Evolutionary conservation across 2,113 vertebrate species (phyloP), one percentile per base, ranked within the genome.

Genomic region (Cariama cristata): DNA sequence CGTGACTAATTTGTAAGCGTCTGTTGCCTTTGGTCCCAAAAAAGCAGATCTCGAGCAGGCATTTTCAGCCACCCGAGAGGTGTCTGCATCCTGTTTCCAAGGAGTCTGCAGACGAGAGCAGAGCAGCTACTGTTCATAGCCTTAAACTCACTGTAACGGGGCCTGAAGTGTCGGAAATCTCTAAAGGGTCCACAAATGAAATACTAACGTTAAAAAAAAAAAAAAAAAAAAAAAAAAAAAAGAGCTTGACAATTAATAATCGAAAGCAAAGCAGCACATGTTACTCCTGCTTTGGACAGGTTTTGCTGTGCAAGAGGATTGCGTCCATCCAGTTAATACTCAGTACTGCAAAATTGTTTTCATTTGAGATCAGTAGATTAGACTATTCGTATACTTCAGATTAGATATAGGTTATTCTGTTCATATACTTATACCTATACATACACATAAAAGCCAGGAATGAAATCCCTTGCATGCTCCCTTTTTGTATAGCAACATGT

Each of bases 21-120:
- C 77, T 79, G 50, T 50, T n/a, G 32, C 47, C 49, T 73, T 72
- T 75, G 38, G 35, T 44, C 22, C 27, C 20, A 32, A 67, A 83
- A 45, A 45, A 66, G 21, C 33, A 28, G 30, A 33, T 21, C 56
- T 52, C 14, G 76, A 55, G 24, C 20, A 24, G 27, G 32, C 1
- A 0, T 38, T 92, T 85, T 55, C 30, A 13, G 24, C 13, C 6
- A 18, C 42, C 68, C 0, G 1, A 10, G 28, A 38, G 7, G 15
- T 12, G 3, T 67, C 32, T 64, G 6, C 6, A 0, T 30, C 40
- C 62, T 73, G 16, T n/a, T 18, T 18, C 33, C 26, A n/a, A 33
- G 66, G 26, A 20, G 30, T 22, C 55, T 80, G 80, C 27, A 20
- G 33, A 19, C 52, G 35, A 67, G n/a, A 45, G 55, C 47, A 52